Conservation (phyloP, 2,113 vertebrate species). For the Vireo altiloquus region DNA sequence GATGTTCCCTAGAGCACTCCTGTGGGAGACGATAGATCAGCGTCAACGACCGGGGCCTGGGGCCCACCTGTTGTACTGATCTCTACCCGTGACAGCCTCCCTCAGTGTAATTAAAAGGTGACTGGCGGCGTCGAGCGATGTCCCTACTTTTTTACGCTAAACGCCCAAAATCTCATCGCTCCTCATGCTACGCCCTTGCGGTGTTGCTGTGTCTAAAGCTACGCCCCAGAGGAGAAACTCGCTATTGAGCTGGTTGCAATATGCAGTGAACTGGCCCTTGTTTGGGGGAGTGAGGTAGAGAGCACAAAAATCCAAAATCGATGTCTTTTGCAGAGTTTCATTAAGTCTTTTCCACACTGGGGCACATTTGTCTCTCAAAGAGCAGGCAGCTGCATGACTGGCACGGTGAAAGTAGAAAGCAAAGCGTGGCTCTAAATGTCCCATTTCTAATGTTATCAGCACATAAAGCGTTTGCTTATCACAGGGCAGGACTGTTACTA, state of each 20-base stretch:
- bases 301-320: background rate
- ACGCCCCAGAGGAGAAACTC: rapidly evolving
- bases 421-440: background rate
- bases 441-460: background rate
- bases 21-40: rapidly evolving
- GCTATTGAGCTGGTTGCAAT: rapidly evolving
- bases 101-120: background rate
- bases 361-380: background rate
- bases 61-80: rapidly evolving
- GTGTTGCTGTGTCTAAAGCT: too few relatives aligned
- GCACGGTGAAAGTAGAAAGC: background rate
- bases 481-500: background rate
- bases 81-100: background rate
- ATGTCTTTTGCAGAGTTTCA: background rate
- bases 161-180: rapidly evolving
- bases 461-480: rapidly evolving
- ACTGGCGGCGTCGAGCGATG: rapidly evolving
- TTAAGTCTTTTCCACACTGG: background rate
- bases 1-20: rapidly evolving
- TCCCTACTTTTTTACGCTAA: background rate
- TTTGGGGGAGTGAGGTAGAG: background rate
- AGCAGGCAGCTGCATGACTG: background rate
- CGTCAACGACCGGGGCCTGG: rapidly evolving
- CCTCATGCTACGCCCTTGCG: rapidly evolving
- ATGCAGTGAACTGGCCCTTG: background rate